Percentiles rank a stretch among this genome's conserved stretches.
Conservation (phyloP, 1,140 invertebrate genomes). For the Rhyacophila brunnea region DNA sequence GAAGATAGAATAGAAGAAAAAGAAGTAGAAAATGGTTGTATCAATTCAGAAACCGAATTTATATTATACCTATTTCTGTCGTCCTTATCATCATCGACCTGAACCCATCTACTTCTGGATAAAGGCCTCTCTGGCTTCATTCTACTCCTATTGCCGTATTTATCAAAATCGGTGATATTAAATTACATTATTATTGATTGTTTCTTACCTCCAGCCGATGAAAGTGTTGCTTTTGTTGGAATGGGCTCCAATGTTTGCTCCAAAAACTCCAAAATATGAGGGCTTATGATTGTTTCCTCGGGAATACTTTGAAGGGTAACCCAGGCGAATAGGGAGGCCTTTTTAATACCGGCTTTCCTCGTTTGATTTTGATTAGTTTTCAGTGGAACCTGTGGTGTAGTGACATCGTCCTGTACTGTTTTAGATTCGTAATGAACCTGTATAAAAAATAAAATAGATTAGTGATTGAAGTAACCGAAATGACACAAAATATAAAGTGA, state of each 20-base stretch:
- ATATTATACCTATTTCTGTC: no score
- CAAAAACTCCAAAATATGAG: constrained; percentile 90
- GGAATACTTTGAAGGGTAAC: constrained; percentile 93
- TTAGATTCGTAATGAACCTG: constrained; percentile 85
- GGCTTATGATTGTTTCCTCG: constrained; percentile 93
- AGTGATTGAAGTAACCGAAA: no score
- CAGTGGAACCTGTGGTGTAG: constrained; percentile 39
- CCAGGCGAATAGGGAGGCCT: constrained; percentile 93
- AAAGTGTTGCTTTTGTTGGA: constrained; percentile 64
- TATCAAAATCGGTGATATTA: no score
- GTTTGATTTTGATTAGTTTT: constrained; percentile 38
- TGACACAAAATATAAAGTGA: no score
- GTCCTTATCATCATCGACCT: no score
- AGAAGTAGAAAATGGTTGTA: no score
- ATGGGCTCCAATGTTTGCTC: constrained; percentile 94
- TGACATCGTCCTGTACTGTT: constrained; percentile 65
- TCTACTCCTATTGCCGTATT: no score
- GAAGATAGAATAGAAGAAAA: no score
- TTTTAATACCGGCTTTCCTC: constrained; percentile 73
- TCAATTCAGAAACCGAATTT: no score
- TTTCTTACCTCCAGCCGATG: constrained; percentile 40
- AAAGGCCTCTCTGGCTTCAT: no score
- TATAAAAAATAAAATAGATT: neutral
- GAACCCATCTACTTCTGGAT: no score
- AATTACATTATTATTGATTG: no score